Evolutionary conservation across 2,113 vertebrate species (phyloP).

Genomic region (Sorex fumeus): DNA sequence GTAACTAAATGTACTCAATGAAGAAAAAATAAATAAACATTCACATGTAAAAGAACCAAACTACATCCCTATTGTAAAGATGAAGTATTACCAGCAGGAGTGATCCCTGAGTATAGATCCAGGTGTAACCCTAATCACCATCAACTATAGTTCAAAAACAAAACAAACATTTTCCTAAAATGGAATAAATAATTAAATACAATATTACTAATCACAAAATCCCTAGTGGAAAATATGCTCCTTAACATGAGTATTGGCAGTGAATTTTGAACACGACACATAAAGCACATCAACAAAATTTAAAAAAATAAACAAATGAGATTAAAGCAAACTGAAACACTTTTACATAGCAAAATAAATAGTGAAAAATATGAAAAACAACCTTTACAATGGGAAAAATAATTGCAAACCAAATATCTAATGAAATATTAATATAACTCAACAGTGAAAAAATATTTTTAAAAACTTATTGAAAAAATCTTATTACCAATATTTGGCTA

Average conservation of each 20-base stretch:
- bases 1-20: not conserved
- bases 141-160: not conserved
- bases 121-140: no score
- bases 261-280: not conserved
- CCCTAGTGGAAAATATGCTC: not conserved
- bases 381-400: no score
- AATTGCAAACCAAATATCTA: no score
- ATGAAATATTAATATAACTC: no score
- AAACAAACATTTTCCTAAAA: not conserved
- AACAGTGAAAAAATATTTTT: no score
- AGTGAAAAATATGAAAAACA: not conserved
- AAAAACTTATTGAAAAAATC: no score
- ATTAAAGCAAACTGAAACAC: not conserved
- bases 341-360: not conserved
- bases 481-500: no score
- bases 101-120: no score
- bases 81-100: no score
- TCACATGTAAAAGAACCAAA: no score
- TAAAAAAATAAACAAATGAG: not conserved
- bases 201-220: not conserved
- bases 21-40: not conserved
- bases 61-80: no score
- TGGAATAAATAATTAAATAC: no score
- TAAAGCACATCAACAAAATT: conserved; percentile 16
- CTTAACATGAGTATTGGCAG: not conserved